Conservation (phyloP, 2,888 invertebrate genomes). For the Ctena decussata region DNA sequence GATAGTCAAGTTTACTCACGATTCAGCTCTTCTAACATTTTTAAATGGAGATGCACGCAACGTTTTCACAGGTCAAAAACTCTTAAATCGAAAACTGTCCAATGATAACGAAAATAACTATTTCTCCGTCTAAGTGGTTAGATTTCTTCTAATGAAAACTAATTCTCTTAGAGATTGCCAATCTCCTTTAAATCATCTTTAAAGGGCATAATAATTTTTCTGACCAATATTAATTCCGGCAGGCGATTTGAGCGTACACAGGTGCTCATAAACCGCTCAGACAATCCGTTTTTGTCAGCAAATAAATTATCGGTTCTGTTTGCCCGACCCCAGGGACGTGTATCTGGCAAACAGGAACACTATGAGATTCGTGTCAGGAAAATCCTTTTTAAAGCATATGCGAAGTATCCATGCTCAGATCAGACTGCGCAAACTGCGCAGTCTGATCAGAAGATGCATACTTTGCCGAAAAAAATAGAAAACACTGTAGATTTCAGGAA, state of each 20-base stretch:
- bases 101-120: not conserved
- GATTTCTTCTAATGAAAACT: conserved; percentile 4
- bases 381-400: too few relatives aligned
- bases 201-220: conserved; percentile 4
- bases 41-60: not conserved
- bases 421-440: too few relatives aligned
- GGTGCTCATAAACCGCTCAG: conserved; percentile 45
- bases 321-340: not conserved
- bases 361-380: not conserved
- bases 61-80: not conserved
- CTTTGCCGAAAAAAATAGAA: too few relatives aligned
- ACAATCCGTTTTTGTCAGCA: conserved; percentile 58
- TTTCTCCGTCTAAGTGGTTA: not conserved
- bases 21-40: too few relatives aligned
- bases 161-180: not conserved
- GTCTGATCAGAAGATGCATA: too few relatives aligned
- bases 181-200: conserved; percentile 9
- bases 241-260: conserved; percentile 20
- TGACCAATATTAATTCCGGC: conserved; percentile 6
- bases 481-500: too few relatives aligned
- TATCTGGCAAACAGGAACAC: not conserved
- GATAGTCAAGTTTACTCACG: too few relatives aligned
- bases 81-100: conserved; percentile 14
- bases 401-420: too few relatives aligned
- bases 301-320: conserved; percentile 21